Conservation (phyloP, 2,797 vertebrate species). For the Trachurus trachurus region DNA sequence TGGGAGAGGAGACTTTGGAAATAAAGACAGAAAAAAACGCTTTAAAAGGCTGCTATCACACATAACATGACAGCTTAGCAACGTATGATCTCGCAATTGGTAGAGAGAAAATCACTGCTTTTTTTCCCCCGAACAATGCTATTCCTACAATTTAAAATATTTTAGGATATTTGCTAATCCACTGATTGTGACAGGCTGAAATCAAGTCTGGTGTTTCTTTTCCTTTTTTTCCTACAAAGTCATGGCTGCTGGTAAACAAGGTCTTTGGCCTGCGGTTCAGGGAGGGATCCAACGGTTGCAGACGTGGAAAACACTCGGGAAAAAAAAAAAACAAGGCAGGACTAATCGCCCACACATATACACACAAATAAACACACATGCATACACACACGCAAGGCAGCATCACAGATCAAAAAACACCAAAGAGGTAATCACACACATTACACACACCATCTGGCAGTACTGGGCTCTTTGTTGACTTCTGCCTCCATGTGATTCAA, state of each 20-base stretch:
- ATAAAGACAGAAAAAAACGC: conserved; percentile 60
- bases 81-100: conserved; percentile 67
- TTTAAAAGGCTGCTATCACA: conserved; percentile 73
- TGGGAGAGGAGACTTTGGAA: conserved; percentile 67
- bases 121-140: conserved; percentile 31
- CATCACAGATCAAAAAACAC: conserved; percentile 59
- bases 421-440: conserved; percentile 65
- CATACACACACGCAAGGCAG: conserved; percentile 32
- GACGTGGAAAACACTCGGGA: conserved; percentile 19
- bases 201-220: conserved; percentile 45
- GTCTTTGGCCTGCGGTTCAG: conserved; percentile 31
- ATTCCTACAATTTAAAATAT: conserved; percentile 37
- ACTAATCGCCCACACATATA: conserved; percentile 59
- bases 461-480: conserved; percentile 61
- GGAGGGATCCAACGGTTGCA: conserved; percentile 36
- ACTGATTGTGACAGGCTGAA: conserved; percentile 32
- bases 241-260: conserved; percentile 51
- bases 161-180: conserved; percentile 49
- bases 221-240: conserved; percentile 7
- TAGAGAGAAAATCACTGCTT: conserved; percentile 32
- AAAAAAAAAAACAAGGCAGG: conserved; percentile 38
- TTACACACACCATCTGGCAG: conserved; percentile 73
- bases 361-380: conserved; percentile 50
- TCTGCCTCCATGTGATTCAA: conserved; percentile 53
- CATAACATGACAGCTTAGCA: conserved; percentile 61